phyloP scores from a whole-genome alignment of 2,888 invertebrate species.

The Exephanes ischioxanthus region DNA sequence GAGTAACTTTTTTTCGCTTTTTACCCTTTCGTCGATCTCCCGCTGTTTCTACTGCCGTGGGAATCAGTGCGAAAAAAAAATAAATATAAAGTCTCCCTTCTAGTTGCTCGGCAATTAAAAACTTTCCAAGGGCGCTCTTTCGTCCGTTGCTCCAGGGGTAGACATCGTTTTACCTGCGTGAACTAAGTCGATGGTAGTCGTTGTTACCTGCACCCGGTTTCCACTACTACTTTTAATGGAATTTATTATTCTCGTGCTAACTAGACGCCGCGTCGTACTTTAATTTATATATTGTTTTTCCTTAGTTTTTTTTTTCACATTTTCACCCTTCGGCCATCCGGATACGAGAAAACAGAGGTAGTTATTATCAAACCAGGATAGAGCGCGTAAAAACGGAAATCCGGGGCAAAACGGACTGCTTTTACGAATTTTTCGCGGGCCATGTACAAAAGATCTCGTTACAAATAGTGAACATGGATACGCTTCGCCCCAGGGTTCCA shows the following conservation, averaged over 20 bases:
- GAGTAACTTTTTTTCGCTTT: conserved; percentile 19
- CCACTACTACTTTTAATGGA: conserved; percentile 65
- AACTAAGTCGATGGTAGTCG: conserved; percentile 1
- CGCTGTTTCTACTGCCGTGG: conserved; percentile 25
- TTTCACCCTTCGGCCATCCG: background rate
- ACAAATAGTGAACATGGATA: no score
- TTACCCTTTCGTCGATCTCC: conserved; percentile 22
- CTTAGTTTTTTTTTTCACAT: conserved; percentile 1
- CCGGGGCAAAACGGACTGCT: no score
- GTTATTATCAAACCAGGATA: background rate
- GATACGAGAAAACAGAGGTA: background rate
- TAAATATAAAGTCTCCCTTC: conserved; percentile 8
- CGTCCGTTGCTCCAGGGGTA: conserved; percentile 29
- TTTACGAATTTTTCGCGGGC: no score
- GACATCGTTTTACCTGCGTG: conserved; percentile 65
- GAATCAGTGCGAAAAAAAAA: conserved; percentile 29
- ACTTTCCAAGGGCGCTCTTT: conserved; percentile 65
- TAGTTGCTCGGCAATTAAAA: conserved; percentile 65
- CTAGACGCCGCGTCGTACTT: conserved; percentile 68
- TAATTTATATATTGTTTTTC: conserved; percentile 70
- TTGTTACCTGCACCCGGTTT: conserved; percentile 12
- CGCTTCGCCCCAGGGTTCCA: no score
- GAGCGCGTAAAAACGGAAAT: no score
- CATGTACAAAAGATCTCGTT: no score
- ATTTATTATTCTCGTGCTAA: conserved; percentile 74